A percentile compares a stretch with the other conserved stretches of the same genome.
Evolutionary conservation across 2,113 vertebrate species (phyloP).

Genomic region (Pseudois nayaur): DNA sequence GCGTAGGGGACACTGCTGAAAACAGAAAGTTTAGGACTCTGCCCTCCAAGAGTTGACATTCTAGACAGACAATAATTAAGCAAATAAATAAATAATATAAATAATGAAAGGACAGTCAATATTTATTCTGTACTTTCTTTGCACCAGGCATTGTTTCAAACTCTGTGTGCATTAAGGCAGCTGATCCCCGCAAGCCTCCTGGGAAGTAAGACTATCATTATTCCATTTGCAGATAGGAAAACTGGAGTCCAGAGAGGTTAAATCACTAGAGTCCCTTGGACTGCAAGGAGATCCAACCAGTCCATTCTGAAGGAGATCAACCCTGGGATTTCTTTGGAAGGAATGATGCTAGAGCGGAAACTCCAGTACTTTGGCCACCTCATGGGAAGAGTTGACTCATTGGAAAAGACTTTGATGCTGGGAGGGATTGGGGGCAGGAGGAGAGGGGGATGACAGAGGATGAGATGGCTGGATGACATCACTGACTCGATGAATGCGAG

Average conservation of each 20-base stretch:
- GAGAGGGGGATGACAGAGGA: too few relatives aligned
- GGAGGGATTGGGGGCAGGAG: too few relatives aligned
- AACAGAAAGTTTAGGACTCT: neutral
- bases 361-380: too few relatives aligned
- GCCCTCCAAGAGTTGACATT: neutral
- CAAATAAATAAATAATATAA: neutral
- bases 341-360: too few relatives aligned
- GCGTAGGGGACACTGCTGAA: neutral
- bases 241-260: neutral
- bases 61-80: neutral
- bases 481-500: too few relatives aligned
- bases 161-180: neutral
- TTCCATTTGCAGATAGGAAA: neutral
- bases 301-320: too few relatives aligned
- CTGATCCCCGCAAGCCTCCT: neutral
- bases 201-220: neutral
- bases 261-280: too few relatives aligned
- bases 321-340: too few relatives aligned
- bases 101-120: neutral
- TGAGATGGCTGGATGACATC: too few relatives aligned
- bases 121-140: neutral
- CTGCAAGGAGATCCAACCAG: too few relatives aligned
- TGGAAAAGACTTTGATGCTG: too few relatives aligned
- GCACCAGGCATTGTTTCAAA: neutral
- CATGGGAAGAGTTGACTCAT: too few relatives aligned